Conservation (phyloP, 2,113 vertebrate genomes). For the Lontra canadensis region DNA sequence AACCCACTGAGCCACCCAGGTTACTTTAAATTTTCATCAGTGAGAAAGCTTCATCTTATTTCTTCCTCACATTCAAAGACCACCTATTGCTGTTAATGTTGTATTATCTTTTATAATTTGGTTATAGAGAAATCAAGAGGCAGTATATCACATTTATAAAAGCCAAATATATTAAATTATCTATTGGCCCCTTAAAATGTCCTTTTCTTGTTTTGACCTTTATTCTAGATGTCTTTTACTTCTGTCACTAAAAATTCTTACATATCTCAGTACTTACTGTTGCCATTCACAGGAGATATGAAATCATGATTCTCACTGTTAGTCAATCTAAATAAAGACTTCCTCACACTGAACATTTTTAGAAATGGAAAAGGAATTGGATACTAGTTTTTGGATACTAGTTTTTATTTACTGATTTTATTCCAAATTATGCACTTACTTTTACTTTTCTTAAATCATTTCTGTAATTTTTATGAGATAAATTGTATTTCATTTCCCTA, state of each 20-base stretch:
- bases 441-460: neutral
- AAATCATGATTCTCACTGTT: neutral
- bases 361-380: neutral
- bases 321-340: neutral
- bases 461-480: neutral
- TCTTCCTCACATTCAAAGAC: neutral
- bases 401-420: neutral
- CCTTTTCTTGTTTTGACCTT: neutral
- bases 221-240: neutral
- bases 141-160: neutral
- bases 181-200: neutral
- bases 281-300: neutral
- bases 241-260: neutral
- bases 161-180: neutral
- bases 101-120: neutral
- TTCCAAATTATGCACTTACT: neutral
- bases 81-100: neutral
- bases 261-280: neutral
- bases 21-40: neutral
- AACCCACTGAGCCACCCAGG: too few relatives aligned
- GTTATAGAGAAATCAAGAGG: conserved; percentile 22
- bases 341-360: neutral
- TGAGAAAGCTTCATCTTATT: neutral
- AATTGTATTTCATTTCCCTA: neutral
- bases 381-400: neutral